Evolutionary conservation across 2,113 vertebrate genomes (phyloP).

Genomic region (Ginglymostoma cirratum): DNA sequence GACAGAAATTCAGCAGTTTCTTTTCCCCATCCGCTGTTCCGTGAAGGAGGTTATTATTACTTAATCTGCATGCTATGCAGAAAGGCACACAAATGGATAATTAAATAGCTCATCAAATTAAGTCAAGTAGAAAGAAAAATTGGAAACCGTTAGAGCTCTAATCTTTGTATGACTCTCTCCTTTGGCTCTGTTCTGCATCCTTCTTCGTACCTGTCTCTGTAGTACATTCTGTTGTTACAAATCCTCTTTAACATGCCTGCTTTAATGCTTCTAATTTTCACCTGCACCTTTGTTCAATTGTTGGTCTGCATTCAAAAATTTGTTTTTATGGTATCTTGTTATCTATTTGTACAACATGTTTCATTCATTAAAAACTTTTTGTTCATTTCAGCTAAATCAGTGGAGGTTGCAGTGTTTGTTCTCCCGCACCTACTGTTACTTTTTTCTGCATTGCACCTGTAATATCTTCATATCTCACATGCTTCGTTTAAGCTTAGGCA

Average conservation of each 20-base stretch:
- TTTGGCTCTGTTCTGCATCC: neutral
- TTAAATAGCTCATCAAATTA: neutral
- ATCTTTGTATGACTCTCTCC: neutral
- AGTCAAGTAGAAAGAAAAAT: slow-evolving; percentile 27
- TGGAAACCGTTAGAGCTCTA: neutral
- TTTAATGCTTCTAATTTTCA: neutral
- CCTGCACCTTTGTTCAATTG: neutral
- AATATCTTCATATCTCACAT: neutral
- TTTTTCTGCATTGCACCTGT: neutral
- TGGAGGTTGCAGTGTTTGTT: neutral
- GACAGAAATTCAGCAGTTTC: neutral
- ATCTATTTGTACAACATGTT: neutral
- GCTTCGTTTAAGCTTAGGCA: neutral
- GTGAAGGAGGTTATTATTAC: neutral
- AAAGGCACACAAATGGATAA: neutral
- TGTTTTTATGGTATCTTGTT: neutral
- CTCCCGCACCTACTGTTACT: neutral
- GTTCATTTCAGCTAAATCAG: neutral
- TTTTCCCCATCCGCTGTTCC: neutral
- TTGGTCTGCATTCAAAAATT: neutral
- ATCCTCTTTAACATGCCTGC: neutral
- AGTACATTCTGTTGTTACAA: neutral
- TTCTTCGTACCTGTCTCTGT: neutral
- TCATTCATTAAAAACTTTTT: neutral
- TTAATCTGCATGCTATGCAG: neutral